Conservation (phyloP, 2,113 vertebrate genomes). For the Loxodonta africana region DNA sequence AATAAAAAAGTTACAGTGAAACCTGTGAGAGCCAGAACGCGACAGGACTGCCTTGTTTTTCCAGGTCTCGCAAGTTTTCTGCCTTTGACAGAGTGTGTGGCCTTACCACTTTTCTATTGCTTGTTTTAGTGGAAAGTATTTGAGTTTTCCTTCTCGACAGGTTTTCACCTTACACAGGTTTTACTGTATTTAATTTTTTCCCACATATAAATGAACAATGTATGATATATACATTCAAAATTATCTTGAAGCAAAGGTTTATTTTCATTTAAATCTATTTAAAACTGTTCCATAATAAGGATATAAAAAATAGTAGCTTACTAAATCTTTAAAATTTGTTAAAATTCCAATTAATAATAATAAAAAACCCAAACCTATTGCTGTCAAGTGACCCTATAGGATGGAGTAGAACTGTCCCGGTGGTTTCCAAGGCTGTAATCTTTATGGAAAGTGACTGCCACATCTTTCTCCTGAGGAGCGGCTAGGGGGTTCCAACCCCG, state of each 20-base stretch:
- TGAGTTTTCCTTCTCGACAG: no score
- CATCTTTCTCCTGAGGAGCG: background rate
- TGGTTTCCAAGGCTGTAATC: background rate
- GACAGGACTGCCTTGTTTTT: no score
- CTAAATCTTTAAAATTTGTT: slow-evolving; percentile 74
- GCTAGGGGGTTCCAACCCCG: background rate
- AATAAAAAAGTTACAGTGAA: background rate
- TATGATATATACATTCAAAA: background rate
- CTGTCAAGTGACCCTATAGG: background rate
- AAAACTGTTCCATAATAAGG: background rate
- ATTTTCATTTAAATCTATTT: slow-evolving; percentile 33
- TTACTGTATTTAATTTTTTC: background rate
- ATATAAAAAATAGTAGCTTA: slow-evolving; percentile 65
- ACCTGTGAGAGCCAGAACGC: background rate
- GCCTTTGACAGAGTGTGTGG: no score
- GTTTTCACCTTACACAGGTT: no score
- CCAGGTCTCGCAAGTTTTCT: no score
- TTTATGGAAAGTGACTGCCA: background rate
- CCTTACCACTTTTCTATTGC: background rate
- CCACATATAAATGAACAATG: background rate
- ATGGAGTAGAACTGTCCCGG: background rate
- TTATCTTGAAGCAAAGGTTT: slow-evolving; percentile 28
- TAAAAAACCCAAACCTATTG: background rate
- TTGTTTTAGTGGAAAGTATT: background rate
- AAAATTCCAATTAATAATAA: slow-evolving; percentile 71